Percentiles rank a stretch among this genome's conserved stretches.
phyloP scores from a whole-genome alignment of 2,113 vertebrate species.

The Eptatretus burgeri region DNA sequence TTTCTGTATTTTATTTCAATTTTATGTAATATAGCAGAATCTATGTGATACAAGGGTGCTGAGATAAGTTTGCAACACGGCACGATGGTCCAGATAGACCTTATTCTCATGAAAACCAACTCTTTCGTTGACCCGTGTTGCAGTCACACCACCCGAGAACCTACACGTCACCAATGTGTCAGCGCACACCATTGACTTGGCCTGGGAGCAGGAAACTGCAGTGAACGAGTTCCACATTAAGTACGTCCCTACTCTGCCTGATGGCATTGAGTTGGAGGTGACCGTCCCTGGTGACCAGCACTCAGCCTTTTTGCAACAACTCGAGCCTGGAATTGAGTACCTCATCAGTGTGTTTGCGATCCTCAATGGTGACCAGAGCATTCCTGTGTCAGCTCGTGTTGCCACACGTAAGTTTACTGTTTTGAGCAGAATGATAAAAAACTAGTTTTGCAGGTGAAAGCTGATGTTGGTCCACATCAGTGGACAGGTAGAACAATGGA shows the following conservation, averaged over 20 bases:
- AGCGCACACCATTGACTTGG: conserved; percentile 50
- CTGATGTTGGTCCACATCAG: too few species aligned
- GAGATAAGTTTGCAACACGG: too few species aligned
- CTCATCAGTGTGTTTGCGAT: conserved; percentile 71
- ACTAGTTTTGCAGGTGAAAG: too few species aligned
- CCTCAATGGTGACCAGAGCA: conserved; percentile 45
- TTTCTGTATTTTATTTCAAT: too few species aligned
- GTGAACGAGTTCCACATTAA: conserved; percentile 53
- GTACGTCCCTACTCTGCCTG: conserved; percentile 41
- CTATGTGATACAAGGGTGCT: too few species aligned
- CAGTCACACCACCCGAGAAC: conserved; percentile 65
- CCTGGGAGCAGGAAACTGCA: conserved; percentile 62
- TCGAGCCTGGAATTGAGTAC: conserved; percentile 79
- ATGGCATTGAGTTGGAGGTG: conserved; percentile 56
- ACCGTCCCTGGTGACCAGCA: conserved; percentile 48
- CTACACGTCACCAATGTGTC: conserved; percentile 43
- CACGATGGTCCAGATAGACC: too few species aligned
- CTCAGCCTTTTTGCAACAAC: conserved; percentile 36
- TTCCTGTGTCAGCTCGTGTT: conserved; percentile 65
- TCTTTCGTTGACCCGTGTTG: conserved; percentile 10
- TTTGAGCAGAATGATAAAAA: too few species aligned
- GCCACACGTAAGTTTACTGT: conserved; percentile 36
- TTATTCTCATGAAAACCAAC: too few species aligned
- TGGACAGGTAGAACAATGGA: too few species aligned
- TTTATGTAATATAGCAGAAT: too few species aligned